phyloP scores from a whole-genome alignment of 2,113 vertebrate species.

The Agapornis roseicollis region DNA sequence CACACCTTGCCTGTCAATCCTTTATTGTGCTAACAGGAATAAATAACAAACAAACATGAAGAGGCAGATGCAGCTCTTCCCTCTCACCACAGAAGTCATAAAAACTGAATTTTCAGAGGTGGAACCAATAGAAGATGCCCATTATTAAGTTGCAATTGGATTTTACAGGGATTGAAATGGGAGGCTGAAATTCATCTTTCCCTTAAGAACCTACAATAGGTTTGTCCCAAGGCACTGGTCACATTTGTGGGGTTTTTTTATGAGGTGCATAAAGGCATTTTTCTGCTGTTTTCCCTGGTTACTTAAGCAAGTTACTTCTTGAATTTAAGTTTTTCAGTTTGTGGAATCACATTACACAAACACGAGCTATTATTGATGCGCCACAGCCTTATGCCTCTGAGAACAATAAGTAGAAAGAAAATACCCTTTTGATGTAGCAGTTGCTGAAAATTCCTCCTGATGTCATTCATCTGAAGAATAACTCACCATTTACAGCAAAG shows the following conservation, averaged over 20 bases:
- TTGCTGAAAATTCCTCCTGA: constrained; percentile 53
- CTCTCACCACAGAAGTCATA: neutral
- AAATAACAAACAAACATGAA: neutral
- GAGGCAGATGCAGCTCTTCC: neutral
- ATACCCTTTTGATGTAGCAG: constrained; percentile 47
- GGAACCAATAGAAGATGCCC: neutral
- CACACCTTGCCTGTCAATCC: neutral
- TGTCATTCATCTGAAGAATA: constrained; percentile 18
- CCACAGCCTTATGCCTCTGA: neutral
- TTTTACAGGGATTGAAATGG: neutral
- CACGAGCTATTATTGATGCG: neutral
- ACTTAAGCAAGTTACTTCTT: neutral
- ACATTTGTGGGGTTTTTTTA: neutral
- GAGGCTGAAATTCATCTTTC: neutral
- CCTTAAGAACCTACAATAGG: neutral
- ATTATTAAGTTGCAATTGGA: neutral
- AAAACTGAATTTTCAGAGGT: neutral
- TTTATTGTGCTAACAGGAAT: neutral
- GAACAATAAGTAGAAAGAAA: constrained; percentile 2
- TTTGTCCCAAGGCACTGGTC: neutral
- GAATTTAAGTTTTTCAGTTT: neutral
- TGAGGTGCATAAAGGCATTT: neutral
- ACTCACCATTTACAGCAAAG: constrained; percentile 9
- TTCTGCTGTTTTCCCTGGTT: neutral
- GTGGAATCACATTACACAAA: constrained; percentile 7